Evolutionary conservation across 2,888 invertebrate genomes (phyloP).

Genomic region (Pseudolycoriella hygida): DNA sequence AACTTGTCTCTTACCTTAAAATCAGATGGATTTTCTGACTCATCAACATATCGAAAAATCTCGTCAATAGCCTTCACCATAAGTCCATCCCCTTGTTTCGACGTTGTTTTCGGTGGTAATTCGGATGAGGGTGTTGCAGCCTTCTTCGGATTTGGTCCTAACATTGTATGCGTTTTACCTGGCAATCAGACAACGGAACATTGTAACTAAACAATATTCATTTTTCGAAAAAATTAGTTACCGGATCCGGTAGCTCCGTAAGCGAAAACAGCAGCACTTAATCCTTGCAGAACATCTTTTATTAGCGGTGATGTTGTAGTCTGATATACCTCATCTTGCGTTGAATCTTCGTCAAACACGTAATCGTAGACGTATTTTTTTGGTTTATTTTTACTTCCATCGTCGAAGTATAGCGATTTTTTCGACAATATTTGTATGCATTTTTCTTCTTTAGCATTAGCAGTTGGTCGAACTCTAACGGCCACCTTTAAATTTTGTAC

Average conservation of each 20-base stretch:
- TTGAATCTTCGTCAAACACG: conserved; percentile 72
- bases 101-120: conserved; percentile 9
- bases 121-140: conserved; percentile 14
- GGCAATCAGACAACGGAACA: too few relatives aligned
- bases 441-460: conserved; percentile 44
- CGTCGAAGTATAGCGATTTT: conserved; percentile 27
- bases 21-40: conserved; percentile 18
- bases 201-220: neutral
- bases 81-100: conserved; percentile 24
- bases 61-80: conserved; percentile 30
- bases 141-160: conserved; percentile 26
- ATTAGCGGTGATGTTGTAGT: conserved; percentile 73
- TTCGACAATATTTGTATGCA: conserved; percentile 28
- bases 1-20: conserved; percentile 20
- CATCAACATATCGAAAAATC: conserved; percentile 26
- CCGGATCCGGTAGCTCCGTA: conserved; percentile 35
- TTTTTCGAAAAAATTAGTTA: neutral
- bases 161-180: conserved; percentile 29
- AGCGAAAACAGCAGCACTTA: conserved; percentile 91
- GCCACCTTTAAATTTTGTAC: conserved; percentile 42
- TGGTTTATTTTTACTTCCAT: conserved; percentile 42
- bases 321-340: conserved; percentile 77
- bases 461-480: conserved; percentile 74
- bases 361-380: conserved; percentile 79
- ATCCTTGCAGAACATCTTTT: conserved; percentile 70